Base-by-base conservation (phyloP, 2,888 invertebrate species). In the Watsonalla binaria region DNA sequence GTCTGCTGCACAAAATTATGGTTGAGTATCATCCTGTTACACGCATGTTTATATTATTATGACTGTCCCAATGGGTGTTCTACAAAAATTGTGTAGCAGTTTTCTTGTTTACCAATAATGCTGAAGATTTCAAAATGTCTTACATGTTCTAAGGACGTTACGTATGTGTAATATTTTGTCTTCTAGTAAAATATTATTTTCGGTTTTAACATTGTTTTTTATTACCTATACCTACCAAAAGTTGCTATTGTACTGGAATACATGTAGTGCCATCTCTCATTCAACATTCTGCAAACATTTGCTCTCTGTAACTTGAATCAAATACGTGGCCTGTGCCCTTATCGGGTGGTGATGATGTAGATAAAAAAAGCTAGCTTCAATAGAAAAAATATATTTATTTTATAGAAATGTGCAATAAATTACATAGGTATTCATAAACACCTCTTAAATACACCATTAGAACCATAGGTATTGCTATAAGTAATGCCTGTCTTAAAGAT, bases 111-210 rank as follows among this genome's bases (percentile, higher is more conserved):
- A 80, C 64, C 72, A 70, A 72, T 72, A 73, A 75, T 72, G 72
- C 74, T 75, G 71, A 74, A 77, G 74, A 70, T 74, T 75, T 70
- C 59, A 70, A 39, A 73, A 81, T 79, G 78, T 81, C 74, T 75
- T 68, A 66, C 57, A 59, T 74, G 72, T 78, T 77, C 72, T 72
- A 76, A 69, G 65, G 79, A 81, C 76, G 75, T 82, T 76, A 77
- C 69, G 67, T 76, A 76, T 84, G 79, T 86, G 82, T 86, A 85
- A 83, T 82, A 83, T 84, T 84, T 86, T 82, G 76, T 86, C 85
- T 86, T 84, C 80, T 89, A 89, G 88, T 89, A 89, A 88, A 86
- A 88, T 86, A 86, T 86, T 87, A 87, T 89, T 88, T 87, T 88
- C 82, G 80, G 87, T 89, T 89, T 82, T 77, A 80, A 15, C 60